phyloP scores from a whole-genome alignment of 2,113 vertebrate species.

The Suricata suricatta region DNA sequence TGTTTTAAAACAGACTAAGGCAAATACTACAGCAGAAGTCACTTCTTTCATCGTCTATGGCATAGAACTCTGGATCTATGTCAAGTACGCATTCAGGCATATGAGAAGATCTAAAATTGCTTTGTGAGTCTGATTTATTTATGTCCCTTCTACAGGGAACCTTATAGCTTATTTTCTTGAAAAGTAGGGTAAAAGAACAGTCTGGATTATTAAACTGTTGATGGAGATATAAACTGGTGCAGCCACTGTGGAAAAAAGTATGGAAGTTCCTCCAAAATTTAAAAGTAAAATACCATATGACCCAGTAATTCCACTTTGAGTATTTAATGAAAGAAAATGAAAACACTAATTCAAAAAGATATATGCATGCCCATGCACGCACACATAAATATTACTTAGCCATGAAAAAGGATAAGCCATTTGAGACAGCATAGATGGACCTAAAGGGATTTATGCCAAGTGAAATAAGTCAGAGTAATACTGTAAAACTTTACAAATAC shows the following conservation, averaged over 20 bases:
- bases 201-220: background rate
- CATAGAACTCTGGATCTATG: background rate
- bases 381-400: background rate
- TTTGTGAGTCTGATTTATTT: background rate
- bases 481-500: background rate
- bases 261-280: background rate
- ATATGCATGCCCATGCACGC: background rate
- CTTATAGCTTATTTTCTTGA: background rate
- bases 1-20: slow-evolving; percentile 5
- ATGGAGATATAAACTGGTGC: background rate
- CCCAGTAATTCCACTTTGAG: background rate
- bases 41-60: background rate
- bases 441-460: background rate
- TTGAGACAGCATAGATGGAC: background rate
- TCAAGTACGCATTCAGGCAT: background rate
- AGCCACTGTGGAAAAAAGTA: background rate
- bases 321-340: background rate
- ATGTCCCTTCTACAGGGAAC: background rate
- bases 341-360: background rate
- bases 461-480: background rate
- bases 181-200: background rate
- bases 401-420: background rate
- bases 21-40: background rate
- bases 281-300: background rate
- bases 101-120: background rate